Conservation (phyloP, 2,888 invertebrate species). For the Eucera pruinosa region DNA sequence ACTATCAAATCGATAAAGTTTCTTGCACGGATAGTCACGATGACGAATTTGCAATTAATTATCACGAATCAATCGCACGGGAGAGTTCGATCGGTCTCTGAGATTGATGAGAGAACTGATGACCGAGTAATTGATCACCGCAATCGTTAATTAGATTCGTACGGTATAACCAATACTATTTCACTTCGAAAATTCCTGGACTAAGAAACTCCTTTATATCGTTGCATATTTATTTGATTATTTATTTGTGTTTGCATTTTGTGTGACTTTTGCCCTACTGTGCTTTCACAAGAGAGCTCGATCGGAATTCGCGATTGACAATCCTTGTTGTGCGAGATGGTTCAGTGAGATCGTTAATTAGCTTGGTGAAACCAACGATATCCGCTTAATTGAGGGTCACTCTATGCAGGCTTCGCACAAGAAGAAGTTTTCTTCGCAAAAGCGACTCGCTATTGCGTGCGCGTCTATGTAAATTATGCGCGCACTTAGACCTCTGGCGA, state of each 20-base stretch:
- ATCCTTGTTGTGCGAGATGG: conserved; percentile 23
- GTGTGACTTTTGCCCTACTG: neutral
- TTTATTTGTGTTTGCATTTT: conserved; percentile 1
- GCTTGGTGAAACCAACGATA: conserved; percentile 47
- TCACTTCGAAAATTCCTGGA: conserved; percentile 25
- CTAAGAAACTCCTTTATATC: neutral
- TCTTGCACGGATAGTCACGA: neutral
- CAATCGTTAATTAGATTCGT: conserved; percentile 53
- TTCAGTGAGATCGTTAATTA: conserved; percentile 62
- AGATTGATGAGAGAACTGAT: conserved; percentile 33
- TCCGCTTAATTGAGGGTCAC: conserved; percentile 56
- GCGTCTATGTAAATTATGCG: conserved; percentile 75
- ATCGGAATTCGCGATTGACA: conserved; percentile 44
- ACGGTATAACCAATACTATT: conserved; percentile 9
- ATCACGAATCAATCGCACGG: conserved; percentile 10
- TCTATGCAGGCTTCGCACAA: conserved; percentile 1
- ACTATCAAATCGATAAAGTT: neutral
- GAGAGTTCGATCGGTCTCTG: conserved; percentile 26
- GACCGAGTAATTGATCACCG: conserved; percentile 44
- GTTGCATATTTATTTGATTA: neutral
- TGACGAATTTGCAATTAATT: conserved; percentile 33
- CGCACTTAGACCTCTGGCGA: conserved; percentile 79
- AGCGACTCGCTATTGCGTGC: conserved; percentile 36
- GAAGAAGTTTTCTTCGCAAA: conserved; percentile 35
- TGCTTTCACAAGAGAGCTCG: conserved; percentile 11